Base-by-base conservation (phyloP, 2,797 vertebrate genomes). In the Psittacula echo region DNA sequence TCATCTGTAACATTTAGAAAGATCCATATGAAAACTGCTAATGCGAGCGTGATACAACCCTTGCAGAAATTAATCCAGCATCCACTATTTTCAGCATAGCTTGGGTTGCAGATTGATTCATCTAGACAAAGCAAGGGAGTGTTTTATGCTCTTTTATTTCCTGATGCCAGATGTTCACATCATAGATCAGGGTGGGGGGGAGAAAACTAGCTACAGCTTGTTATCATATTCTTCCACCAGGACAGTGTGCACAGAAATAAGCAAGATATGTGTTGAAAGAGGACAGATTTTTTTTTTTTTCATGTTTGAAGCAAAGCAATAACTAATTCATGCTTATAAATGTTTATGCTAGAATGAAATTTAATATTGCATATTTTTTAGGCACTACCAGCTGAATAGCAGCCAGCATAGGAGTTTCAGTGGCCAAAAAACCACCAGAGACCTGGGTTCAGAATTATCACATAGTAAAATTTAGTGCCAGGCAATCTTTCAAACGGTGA, bases 151-250 rank as follows among this genome's bases (percentile, higher is more conserved):
- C 58, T 26, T 85, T 80, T 89, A 90, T 62, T 82, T 92, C 45
- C 53, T 58, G 47, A 78, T 82, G 78, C 54, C 92, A 90, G 84
- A 78, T 94, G 90, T 93, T 95, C 84, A 50, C 29, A 92, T 39
- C 77, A 44, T 20, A 76, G 45, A 50, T 21, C 1, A 1, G 56
- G 50, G 16, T 11, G 11, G 10, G 27, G 50, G 50, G 30, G 26
- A 64, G 39, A 53, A 76, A 92, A 86, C 29, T 37, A 66, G 21
- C 74, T 41, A 15, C 9, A 22, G 11, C 6, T 15, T 58, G 41
- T 23, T 76, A 83, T 54, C 79, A 60, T 22, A 29, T 60, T 75
- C 81, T 81, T 58, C 44, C 1, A 3, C 16, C 42, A 89, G 66
- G 45, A 78, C n/a, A 51, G 23, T 0, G 2, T 29, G 62, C 53